These are phyloP conservation scores for Acromyrmex charruanus DNA, from an alignment of 1,140 invertebrate species.

Conservation along the genomic window DNA sequence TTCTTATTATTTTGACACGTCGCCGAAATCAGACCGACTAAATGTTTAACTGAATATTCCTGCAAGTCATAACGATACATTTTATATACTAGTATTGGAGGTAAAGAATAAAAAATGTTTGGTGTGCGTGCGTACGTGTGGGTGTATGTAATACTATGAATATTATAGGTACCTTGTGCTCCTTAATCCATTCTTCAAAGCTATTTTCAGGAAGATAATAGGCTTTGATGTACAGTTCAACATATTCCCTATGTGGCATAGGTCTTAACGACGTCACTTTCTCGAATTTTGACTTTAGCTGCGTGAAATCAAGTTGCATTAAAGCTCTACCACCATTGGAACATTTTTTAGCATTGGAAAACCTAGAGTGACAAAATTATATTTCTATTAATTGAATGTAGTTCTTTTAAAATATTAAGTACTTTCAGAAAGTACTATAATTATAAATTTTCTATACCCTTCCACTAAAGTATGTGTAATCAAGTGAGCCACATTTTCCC, in stretches of 20 bases:
- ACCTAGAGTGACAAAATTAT: constrained; percentile 86
- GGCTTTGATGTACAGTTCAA: constrained; percentile 98
- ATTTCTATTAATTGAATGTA: background rate
- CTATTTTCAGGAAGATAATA: constrained; percentile 96
- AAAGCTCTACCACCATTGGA: constrained; percentile 97
- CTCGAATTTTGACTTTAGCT: constrained; percentile 96
- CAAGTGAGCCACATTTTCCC: constrained; percentile 95
- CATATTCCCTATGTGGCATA: constrained; percentile 95
- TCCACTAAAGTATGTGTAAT: constrained; percentile 96
- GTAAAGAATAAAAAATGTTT: background rate
- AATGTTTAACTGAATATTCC: constrained; percentile 96
- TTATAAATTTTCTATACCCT: constrained; percentile 88
- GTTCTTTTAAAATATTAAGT: constrained; percentile 21
- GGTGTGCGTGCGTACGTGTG: background rate
- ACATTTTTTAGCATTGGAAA: constrained; percentile 96
- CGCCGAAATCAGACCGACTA: constrained; percentile 94
- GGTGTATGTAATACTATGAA: background rate
- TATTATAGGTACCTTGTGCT: constrained; percentile 89
- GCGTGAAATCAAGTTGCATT: constrained; percentile 99
- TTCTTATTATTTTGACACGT: constrained; percentile 96
- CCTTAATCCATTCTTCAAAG: constrained; percentile 95
- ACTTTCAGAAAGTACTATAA: background rate
- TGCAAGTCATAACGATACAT: constrained; percentile 80
- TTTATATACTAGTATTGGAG: background rate
- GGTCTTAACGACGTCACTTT: constrained; percentile 93